phyloP scores from a whole-genome alignment of 2,113 vertebrate species.

The Cyanoramphus novaezelandiae region DNA sequence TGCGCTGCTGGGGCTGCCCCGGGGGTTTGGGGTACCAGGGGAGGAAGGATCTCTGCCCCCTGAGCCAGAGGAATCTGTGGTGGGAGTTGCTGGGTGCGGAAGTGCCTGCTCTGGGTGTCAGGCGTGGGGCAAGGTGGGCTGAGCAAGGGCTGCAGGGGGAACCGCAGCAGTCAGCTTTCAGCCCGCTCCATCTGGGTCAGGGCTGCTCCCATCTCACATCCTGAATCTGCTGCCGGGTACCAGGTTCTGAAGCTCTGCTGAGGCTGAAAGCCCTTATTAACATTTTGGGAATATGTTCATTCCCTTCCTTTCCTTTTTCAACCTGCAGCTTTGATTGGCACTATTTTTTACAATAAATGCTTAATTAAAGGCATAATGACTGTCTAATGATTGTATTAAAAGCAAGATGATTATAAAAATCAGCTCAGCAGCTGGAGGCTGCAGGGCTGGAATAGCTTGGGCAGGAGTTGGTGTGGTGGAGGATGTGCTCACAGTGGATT shows the following conservation, averaged over 20 bases:
- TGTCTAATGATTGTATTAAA: slow-evolving; percentile 46
- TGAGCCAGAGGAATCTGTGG: too few relatives aligned
- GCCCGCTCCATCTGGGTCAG: background rate
- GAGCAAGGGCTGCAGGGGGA: fast-evolving
- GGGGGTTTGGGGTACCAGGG: background rate
- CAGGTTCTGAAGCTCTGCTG: background rate
- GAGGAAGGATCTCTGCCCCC: background rate
- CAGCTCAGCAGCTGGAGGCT: slow-evolving; percentile 31
- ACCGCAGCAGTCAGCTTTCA: fast-evolving
- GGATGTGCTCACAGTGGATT: background rate
- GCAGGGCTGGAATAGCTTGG: background rate
- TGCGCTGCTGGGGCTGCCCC: background rate
- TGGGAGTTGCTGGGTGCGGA: background rate
- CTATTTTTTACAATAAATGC: slow-evolving; percentile 49
- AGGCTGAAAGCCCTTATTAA: slow-evolving; percentile 29
- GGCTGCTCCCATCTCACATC: background rate
- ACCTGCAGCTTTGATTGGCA: slow-evolving; percentile 57
- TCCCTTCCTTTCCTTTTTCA: background rate
- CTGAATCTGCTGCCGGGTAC: background rate
- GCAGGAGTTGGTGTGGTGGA: background rate
- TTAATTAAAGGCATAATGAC: slow-evolving; percentile 59
- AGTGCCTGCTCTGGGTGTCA: fast-evolving
- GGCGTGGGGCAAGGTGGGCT: background rate
- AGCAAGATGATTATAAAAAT: slow-evolving; percentile 45
- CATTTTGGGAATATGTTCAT: slow-evolving; percentile 11